Evolutionary conservation across 1,140 invertebrate species (phyloP), one percentile per base, ranked within the genome.

Genomic region (Chironomus tepperi): DNA sequence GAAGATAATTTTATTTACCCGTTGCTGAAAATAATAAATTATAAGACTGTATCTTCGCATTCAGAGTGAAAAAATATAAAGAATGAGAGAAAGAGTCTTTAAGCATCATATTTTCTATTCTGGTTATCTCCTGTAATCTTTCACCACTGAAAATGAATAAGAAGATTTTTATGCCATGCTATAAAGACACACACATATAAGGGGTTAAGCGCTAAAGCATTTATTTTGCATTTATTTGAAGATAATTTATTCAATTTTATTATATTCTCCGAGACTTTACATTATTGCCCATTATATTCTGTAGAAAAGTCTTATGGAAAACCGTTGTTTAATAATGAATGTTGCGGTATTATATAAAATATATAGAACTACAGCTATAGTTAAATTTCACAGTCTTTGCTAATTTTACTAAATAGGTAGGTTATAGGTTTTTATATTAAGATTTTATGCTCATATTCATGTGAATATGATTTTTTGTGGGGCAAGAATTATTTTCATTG

Each of bases 91-190:
- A 7, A n/a, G 6, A 70, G 65, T 70, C 65, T 70, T 70, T 70
- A 21, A 70, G 65, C 65, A 19, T 70, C 65, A 70, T 70, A 70
- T 70, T 70, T 70, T 70, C 65, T 21, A 21, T 70, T 70, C 65
- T 70, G 65, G 65, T 70, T 70, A 70, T 70, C 65, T 70, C 65
- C 65, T 70, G 65, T 70, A 70, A 70, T 70, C 65, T 70, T 70
- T 70, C 16, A 70, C 65, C 65, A 70, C 65, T 16, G 19, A 70
- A 70, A 70, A 70, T 70, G 65, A 70, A 21, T 19, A 70, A 70
- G 65, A 70, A 70, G 65, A 19, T 19, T 70, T 70, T 70, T 21
- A 15, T 57, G 47, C 47, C 47, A 57, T 57, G 47, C 47, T 57
- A n/a, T 12, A n/a, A 57, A 57, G 47, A 57, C 47, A 70, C 15